phyloP scores from a whole-genome alignment of 1,140 invertebrate genomes.

The Panulirus ornatus region DNA sequence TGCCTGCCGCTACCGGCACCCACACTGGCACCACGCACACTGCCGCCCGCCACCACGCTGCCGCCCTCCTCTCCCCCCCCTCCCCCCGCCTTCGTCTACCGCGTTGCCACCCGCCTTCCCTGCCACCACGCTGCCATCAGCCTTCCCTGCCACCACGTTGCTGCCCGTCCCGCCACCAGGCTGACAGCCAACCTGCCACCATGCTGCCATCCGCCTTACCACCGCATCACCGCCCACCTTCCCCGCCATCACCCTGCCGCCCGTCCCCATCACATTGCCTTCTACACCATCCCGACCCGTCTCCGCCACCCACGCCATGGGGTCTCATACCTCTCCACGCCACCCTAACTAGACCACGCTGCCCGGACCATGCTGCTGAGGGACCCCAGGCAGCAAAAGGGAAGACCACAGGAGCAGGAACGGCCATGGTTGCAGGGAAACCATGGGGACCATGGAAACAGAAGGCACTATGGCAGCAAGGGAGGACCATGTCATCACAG shows the following conservation, averaged over 20 bases:
- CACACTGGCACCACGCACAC: slow-evolving; percentile 38
- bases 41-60: not conserved
- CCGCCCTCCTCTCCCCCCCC: not conserved
- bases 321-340: too few relatives aligned
- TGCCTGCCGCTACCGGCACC: slow-evolving; percentile 30
- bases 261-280: not conserved
- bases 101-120: not conserved
- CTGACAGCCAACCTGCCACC: not conserved
- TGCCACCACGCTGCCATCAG: not conserved
- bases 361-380: too few relatives aligned
- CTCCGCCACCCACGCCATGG: too few relatives aligned
- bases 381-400: too few relatives aligned
- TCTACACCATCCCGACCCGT: too few relatives aligned
- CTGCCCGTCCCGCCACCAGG: not conserved
- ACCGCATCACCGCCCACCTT: not conserved
- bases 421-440: too few relatives aligned
- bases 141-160: not conserved
- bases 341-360: too few relatives aligned
- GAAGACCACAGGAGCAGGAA: too few relatives aligned
- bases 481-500: too few relatives aligned
- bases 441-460: too few relatives aligned
- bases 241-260: not conserved
- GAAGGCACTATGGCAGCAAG: too few relatives aligned
- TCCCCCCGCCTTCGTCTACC: not conserved
- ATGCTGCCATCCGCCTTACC: not conserved